Percentiles rank a stretch among this genome's conserved stretches.
Conservation (phyloP, 1,140 invertebrate genomes). For the Laupala kohalensis region DNA sequence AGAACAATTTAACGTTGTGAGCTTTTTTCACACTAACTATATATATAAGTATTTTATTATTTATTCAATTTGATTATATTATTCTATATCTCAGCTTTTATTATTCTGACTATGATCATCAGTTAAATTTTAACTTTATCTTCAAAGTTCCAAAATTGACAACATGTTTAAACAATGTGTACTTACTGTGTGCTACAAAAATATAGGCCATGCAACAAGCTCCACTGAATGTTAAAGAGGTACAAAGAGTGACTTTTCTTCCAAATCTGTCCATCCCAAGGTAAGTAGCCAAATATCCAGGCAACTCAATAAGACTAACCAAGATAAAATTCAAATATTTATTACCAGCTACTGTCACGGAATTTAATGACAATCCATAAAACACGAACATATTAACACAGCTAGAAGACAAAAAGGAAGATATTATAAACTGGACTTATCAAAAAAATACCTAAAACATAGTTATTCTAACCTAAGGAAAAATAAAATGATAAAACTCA, state of each 20-base stretch:
- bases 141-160: too few species aligned
- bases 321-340: conserved; percentile 23
- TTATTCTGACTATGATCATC: too few species aligned
- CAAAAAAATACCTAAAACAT: background rate
- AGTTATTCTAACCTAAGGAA: too few species aligned
- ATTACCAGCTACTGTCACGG: conserved; percentile 34
- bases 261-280: conserved; percentile 17
- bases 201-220: background rate
- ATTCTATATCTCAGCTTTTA: too few species aligned
- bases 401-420: conserved; percentile 23
- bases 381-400: conserved; percentile 34
- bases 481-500: too few species aligned
- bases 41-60: too few species aligned
- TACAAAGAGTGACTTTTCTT: background rate
- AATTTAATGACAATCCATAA: conserved; percentile 36
- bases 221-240: background rate
- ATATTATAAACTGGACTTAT: background rate
- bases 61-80: too few species aligned
- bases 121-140: too few species aligned
- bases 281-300: conserved; percentile 26
- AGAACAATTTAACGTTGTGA: too few species aligned
- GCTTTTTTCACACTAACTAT: too few species aligned
- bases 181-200: background rate
- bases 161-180: too few species aligned
- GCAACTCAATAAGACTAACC: conserved; percentile 22